These are phyloP conservation scores for Paedocypris micromegethes DNA, from an alignment of 2,797 vertebrate genomes.

Conservation along the genomic window DNA sequence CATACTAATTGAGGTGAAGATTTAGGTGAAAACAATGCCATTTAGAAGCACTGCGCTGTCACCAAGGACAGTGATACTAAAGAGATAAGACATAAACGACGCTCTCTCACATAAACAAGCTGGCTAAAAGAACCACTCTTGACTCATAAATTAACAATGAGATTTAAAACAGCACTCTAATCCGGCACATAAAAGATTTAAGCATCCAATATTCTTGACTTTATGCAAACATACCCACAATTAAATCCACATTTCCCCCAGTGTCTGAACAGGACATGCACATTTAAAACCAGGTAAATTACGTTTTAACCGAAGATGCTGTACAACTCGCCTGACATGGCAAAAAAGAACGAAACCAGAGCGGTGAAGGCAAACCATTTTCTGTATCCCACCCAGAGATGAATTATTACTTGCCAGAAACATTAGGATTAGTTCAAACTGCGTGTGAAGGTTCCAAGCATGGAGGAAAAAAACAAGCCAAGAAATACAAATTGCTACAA, in stretches of 20 bases:
- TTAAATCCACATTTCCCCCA: not conserved
- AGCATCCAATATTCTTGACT: conserved; percentile 10
- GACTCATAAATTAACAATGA: conserved; percentile 1
- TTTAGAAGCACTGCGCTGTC: conserved; percentile 17
- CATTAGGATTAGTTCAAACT: conserved; percentile 42
- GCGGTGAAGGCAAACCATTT: conserved; percentile 36
- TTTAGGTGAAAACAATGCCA: conserved; percentile 5
- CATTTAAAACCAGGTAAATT: conserved; percentile 18
- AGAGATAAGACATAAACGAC: conserved; percentile 17
- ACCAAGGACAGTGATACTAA: conserved; percentile 20
- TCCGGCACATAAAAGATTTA: conserved; percentile 10
- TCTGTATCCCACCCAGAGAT: conserved; percentile 38
- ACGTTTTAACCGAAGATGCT: conserved; percentile 14
- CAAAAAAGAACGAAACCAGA: conserved; percentile 24
- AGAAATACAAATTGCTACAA: conserved; percentile 29
- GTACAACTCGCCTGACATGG: conserved; percentile 11
- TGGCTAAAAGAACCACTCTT: not conserved
- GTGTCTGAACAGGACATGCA: not conserved
- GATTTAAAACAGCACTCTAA: conserved; percentile 14
- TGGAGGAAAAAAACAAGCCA: conserved; percentile 34
- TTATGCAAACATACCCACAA: conserved; percentile 8
- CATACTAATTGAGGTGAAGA: conserved; percentile 31
- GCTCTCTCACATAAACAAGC: conserved; percentile 17
- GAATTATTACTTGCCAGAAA: conserved; percentile 43
- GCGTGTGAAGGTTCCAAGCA: conserved; percentile 40